A percentile compares a stretch with the other conserved stretches of the same genome.
phyloP scores from a whole-genome alignment of 2,888 invertebrate genomes.

The Ophraella communa region DNA sequence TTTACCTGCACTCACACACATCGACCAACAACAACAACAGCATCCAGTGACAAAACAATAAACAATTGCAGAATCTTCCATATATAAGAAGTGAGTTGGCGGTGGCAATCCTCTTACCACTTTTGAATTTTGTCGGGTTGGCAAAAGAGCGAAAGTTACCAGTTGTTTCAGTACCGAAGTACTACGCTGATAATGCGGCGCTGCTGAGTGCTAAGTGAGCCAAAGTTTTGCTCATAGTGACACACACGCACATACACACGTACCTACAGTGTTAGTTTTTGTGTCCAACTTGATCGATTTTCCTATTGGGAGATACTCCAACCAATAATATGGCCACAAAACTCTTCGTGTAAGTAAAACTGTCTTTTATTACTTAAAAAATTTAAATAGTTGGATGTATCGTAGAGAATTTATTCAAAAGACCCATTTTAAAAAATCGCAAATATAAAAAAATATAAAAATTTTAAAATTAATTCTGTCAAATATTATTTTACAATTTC shows the following conservation, averaged over 20 bases:
- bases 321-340: constrained; percentile 8
- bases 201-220: constrained; percentile 35
- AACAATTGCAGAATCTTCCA: constrained; percentile 29
- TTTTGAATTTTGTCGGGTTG: constrained; percentile 33
- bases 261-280: constrained; percentile 30
- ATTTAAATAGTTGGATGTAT: too few species aligned
- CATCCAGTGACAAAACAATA: constrained; percentile 15
- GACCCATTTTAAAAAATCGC: too few species aligned
- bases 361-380: too few species aligned
- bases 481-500: too few species aligned
- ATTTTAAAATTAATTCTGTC: too few species aligned
- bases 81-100: constrained; percentile 49
- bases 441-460: too few species aligned
- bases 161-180: constrained; percentile 18
- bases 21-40: not conserved
- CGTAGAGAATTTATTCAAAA: too few species aligned
- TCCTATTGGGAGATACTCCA: constrained; percentile 12
- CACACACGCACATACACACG: too few species aligned
- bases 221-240: constrained; percentile 24
- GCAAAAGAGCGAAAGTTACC: constrained; percentile 46
- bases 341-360: constrained; percentile 18
- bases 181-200: constrained; percentile 33
- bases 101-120: constrained; percentile 49
- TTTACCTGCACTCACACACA: not conserved
- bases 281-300: constrained; percentile 2